Conservation (phyloP, 2,113 vertebrate genomes). For the Axis porcinus region DNA sequence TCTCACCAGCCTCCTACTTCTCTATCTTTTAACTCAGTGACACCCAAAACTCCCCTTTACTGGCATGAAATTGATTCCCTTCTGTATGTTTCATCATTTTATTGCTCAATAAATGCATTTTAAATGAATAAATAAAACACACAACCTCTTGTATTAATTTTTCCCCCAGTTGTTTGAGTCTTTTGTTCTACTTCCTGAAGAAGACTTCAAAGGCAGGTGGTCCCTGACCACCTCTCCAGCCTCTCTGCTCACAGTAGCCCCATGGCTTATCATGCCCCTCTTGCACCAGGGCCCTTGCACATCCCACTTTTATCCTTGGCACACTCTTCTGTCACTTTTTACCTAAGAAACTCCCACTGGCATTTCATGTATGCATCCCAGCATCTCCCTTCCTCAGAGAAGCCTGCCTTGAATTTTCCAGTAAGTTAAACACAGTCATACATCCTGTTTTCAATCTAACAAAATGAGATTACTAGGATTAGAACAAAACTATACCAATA, state of each 20-base stretch:
- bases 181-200: neutral
- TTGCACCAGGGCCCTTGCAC: neutral
- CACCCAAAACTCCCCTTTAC: neutral
- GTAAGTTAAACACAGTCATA: neutral
- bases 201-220: neutral
- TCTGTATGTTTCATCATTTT: neutral
- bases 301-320: neutral
- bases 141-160: neutral
- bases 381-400: neutral
- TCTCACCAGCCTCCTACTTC: neutral
- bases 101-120: neutral
- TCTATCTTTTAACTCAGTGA: neutral
- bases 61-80: neutral
- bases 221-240: neutral
- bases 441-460: neutral
- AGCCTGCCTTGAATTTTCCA: neutral
- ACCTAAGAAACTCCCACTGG: neutral
- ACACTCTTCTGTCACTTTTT: neutral
- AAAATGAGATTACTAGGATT: too few species aligned
- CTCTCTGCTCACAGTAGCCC: neutral
- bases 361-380: neutral
- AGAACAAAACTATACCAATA: neutral
- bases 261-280: rapidly evolving
- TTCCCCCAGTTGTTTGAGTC: neutral
- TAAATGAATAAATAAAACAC: neutral